Base-by-base conservation (phyloP, 2,888 invertebrate genomes). In the Dynastes tityus region DNA sequence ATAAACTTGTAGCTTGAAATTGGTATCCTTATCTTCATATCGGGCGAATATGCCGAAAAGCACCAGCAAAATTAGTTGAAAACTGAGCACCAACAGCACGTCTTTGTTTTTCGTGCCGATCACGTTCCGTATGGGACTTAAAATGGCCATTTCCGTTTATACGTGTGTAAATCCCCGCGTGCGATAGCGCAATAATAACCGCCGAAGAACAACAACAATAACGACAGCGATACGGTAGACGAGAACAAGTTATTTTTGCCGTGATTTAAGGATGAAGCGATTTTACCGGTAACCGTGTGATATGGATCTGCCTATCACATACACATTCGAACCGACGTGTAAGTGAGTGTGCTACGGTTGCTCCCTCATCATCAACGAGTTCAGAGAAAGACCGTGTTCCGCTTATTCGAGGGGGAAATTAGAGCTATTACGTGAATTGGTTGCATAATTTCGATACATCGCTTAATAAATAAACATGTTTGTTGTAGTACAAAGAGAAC, bases 31-130 rank as follows among this genome's bases (percentile, higher is more conserved):
- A 4, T 80, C 78, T 61, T 83, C 83, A 80, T 87, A 86, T 58
- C 78, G 82, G 9, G 78, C 84, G 79, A 86, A 86, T 73, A 85
- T 79, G 67, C 82, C 83, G 78, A 85, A 86, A 67, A 87, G 82
- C 64, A 85, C 81, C 64, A 85, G 65, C 53, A 87, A 77, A 58
- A 84, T 75, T 49, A 82, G 74, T 81, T 87, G 85, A 16, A 83
- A 78, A 29, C 79, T 73, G 49, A 84, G 78, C 58, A 86, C 78
- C 22, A 83, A 79, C 51, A 83, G 51, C 73, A 84, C 81, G 79
- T 83, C 81, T 61, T 82, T 80, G 67, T 82, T 83, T 70, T 81
- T 81, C 53, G 81, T 70, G 55, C 79, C 78, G 79, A 81, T 81
- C 74, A 80, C 77, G 67, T 78, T 77, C 76, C 79, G 80, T 37